A percentile compares a stretch with the other conserved stretches of the same genome.
Evolutionary conservation across 2,888 invertebrate genomes (phyloP).

Genomic region (Rotaria macrura): DNA sequence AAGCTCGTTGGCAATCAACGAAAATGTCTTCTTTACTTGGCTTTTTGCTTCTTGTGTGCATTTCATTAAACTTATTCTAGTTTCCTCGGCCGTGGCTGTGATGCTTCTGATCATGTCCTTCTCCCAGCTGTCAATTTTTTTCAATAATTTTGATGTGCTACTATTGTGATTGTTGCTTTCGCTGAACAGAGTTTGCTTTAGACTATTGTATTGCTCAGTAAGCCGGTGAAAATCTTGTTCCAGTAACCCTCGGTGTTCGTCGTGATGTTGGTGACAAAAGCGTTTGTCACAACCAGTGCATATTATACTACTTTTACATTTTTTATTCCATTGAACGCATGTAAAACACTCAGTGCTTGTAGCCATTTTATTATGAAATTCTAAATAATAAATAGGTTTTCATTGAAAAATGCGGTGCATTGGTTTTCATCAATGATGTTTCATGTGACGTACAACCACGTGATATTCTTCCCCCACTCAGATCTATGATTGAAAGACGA

Average conservation of each 20-base stretch:
- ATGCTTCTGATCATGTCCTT: background rate
- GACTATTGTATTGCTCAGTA: background rate
- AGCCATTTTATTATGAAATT: background rate
- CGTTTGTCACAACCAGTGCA: background rate
- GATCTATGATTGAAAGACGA: no score
- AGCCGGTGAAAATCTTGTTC: background rate
- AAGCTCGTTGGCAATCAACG: background rate
- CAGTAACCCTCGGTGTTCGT: background rate
- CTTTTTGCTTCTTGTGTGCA: background rate
- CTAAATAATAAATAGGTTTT: no score
- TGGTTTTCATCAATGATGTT: no score
- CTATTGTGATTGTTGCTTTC: background rate
- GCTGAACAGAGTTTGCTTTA: background rate
- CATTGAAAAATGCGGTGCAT: no score
- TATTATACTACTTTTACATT: background rate
- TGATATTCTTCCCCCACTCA: no score
- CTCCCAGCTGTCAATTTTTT: background rate
- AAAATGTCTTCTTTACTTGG: background rate
- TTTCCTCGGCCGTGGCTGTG: background rate
- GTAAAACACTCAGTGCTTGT: background rate
- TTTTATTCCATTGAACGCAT: background rate
- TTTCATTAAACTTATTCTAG: background rate
- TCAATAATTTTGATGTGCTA: background rate
- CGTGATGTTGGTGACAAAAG: background rate
- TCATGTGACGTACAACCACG: no score